These are phyloP conservation scores for Battus philenor DNA, from an alignment of 1,140 invertebrate species.

Conservation along the genomic window DNA sequence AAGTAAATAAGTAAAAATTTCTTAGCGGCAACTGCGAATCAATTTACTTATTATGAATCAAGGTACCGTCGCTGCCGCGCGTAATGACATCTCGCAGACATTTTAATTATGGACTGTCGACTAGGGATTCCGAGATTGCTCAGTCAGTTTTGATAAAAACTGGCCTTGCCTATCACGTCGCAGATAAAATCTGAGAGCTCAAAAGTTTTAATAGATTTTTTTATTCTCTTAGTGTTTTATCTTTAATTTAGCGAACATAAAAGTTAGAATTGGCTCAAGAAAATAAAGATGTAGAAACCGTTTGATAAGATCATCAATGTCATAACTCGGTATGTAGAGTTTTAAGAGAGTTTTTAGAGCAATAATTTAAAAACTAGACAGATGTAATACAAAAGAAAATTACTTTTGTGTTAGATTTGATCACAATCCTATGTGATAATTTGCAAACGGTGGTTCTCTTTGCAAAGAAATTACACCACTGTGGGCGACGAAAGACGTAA, in stretches of 20 bases:
- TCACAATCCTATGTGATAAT: too few species aligned
- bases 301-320: too few species aligned
- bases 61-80: slow-evolving; percentile 27
- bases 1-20: too few species aligned
- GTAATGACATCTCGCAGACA: slow-evolving; percentile 56
- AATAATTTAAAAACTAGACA: too few species aligned
- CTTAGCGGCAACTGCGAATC: slow-evolving; percentile 45
- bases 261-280: too few species aligned
- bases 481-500: slow-evolving; percentile 46
- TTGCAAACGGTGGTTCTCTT: slow-evolving; percentile 35
- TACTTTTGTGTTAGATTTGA: too few species aligned
- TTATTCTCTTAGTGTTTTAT: not conserved
- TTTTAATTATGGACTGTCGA: slow-evolving; percentile 72
- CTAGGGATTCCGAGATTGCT: slow-evolving; percentile 34
- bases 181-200: slow-evolving; percentile 61
- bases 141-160: slow-evolving; percentile 49
- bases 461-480: slow-evolving; percentile 57
- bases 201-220: not conserved
- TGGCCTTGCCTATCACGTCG: slow-evolving; percentile 40
- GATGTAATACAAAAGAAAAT: too few species aligned
- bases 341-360: too few species aligned
- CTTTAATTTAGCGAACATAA: not conserved
- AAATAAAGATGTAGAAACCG: not conserved
- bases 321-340: too few species aligned
- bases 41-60: slow-evolving; percentile 62